These are phyloP conservation scores for Caenorhabditis japonica DNA, from an alignment of 2,888 invertebrate genomes.

Conservation along the genomic window DNA sequence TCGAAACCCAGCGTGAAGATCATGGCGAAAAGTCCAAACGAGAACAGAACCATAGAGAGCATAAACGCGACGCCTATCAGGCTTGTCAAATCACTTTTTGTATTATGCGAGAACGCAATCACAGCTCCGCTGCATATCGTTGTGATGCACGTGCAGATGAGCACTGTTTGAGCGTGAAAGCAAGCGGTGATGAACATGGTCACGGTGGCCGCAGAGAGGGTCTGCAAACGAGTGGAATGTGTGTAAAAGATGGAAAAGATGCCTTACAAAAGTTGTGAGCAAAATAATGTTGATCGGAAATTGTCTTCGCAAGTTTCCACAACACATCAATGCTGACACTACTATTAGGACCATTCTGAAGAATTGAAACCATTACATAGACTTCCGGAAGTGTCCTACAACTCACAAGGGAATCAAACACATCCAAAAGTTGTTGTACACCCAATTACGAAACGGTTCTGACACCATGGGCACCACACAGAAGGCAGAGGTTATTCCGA, in stretches of 20 bases:
- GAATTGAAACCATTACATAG: background rate
- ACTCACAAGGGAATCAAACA: constrained; percentile 48
- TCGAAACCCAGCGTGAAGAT: constrained; percentile 57
- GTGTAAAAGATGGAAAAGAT: no score
- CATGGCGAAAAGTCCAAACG: constrained; percentile 80
- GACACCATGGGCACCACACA: constrained; percentile 67
- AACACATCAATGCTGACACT: constrained; percentile 79
- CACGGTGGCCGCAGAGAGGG: constrained; percentile 66
- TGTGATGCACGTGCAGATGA: constrained; percentile 71
- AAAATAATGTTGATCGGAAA: constrained; percentile 79
- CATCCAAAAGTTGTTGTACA: constrained; percentile 38
- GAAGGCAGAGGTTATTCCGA: constrained; percentile 68
- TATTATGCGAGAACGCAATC: constrained; percentile 71
- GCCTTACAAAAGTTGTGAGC: constrained; percentile 72
- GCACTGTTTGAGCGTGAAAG: constrained; percentile 61
- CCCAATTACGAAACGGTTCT: constrained; percentile 39
- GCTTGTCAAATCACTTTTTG: constrained; percentile 74
- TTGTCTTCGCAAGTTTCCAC: constrained; percentile 78
- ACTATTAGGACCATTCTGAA: constrained; percentile 77
- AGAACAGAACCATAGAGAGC: constrained; percentile 79
- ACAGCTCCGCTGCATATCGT: constrained; percentile 68
- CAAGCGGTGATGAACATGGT: constrained; percentile 73
- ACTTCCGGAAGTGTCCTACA: no score
- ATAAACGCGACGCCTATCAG: constrained; percentile 80
- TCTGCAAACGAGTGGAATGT: constrained; percentile 47